Conservation (phyloP, 2,113 vertebrate genomes). For the Mustela nigripes region DNA sequence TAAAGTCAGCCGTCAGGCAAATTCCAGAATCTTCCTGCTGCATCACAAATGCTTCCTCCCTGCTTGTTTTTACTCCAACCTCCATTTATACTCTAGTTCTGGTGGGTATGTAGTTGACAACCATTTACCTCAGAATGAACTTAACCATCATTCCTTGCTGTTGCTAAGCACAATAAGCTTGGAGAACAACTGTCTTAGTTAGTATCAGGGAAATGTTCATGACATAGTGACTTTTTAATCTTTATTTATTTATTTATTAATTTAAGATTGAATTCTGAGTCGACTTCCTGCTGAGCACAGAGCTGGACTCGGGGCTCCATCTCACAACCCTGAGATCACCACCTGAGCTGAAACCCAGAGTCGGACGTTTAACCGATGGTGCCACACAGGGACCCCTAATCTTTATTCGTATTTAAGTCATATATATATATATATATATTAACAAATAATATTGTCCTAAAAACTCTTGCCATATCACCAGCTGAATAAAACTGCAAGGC, state of each 20-base stretch:
- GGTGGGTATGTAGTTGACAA: background rate
- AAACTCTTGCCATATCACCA: background rate
- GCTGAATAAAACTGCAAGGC: constrained; percentile 8
- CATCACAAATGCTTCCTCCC: background rate
- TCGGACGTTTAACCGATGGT: background rate
- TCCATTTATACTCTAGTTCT: background rate
- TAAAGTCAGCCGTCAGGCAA: background rate
- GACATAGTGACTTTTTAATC: background rate
- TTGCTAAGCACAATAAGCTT: background rate
- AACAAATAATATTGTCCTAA: background rate
- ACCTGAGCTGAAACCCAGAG: background rate
- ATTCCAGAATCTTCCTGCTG: background rate
- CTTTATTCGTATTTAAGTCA: background rate
- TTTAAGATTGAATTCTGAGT: background rate
- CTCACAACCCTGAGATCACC: background rate
- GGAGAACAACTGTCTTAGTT: background rate
- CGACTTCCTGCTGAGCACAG: background rate
- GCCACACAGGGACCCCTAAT: background rate
- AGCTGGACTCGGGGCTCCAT: background rate
- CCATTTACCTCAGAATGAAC: background rate
- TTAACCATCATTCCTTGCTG: background rate
- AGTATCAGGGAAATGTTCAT: background rate
- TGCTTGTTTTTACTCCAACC: background rate
- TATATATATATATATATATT: background rate
- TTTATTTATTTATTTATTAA: background rate